These are phyloP conservation scores for Phaetusa simplex DNA, from an alignment of 2,113 vertebrate species.

Conservation along the genomic window DNA sequence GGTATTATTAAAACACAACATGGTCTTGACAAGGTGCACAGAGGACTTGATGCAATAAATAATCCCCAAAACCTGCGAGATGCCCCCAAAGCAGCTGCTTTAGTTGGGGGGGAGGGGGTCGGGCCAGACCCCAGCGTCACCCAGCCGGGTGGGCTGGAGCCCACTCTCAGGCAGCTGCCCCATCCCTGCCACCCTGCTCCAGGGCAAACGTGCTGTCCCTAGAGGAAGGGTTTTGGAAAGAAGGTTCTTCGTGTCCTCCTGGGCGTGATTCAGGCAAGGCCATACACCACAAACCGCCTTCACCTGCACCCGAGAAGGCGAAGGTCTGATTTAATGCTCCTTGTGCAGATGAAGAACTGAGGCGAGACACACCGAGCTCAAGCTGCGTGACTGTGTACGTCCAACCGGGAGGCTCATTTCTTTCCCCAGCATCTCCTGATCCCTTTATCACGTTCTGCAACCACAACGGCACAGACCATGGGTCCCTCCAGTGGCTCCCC, in stretches of 20 bases:
- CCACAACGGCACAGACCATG: accelerated
- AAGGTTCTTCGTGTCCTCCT: not conserved
- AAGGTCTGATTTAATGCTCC: not conserved
- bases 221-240: not conserved
- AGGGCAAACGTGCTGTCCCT: not conserved
- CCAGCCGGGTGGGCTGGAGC: not conserved
- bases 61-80: not conserved
- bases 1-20: accelerated
- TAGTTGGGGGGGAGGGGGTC: accelerated
- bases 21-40: not conserved
- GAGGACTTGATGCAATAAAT: not conserved
- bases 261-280: accelerated
- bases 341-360: not conserved
- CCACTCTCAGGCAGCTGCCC: not conserved
- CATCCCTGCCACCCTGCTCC: not conserved
- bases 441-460: not conserved
- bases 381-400: not conserved
- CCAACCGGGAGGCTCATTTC: not conserved
- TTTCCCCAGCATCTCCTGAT: not conserved
- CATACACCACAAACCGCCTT: not conserved
- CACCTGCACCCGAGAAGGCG: accelerated
- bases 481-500: not conserved
- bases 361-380: not conserved
- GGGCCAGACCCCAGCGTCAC: accelerated
- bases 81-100: not conserved